Evolutionary conservation across 2,797 vertebrate species (phyloP).

Genomic region (Alauda arvensis): DNA sequence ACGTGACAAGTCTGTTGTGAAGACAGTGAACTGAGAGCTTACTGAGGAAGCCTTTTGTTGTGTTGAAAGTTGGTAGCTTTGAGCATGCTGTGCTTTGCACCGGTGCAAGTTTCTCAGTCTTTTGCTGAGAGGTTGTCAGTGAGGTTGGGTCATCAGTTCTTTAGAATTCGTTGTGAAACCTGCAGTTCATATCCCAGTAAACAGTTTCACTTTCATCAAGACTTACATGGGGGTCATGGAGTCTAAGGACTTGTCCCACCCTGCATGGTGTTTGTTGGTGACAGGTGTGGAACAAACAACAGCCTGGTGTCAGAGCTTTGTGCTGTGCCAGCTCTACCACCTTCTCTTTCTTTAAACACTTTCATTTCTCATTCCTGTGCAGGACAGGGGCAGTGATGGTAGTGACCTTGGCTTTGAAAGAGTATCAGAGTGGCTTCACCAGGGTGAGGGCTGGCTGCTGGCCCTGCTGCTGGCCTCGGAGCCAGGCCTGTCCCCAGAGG

Average conservation of each 20-base stretch:
- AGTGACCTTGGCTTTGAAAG: neutral
- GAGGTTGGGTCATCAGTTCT: neutral
- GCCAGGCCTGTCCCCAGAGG: neutral
- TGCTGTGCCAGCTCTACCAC: neutral
- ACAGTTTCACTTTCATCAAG: neutral
- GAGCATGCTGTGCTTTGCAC: neutral
- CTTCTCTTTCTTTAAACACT: neutral
- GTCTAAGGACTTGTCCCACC: neutral
- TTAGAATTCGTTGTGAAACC: neutral
- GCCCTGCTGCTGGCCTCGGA: fast-evolving
- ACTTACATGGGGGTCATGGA: neutral
- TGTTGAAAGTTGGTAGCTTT: neutral
- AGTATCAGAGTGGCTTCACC: neutral
- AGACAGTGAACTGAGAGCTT: neutral
- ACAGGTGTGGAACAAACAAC: neutral
- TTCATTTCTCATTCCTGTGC: neutral
- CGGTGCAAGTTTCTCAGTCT: neutral
- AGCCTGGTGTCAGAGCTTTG: neutral
- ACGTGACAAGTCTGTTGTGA: neutral
- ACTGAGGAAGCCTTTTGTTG: neutral
- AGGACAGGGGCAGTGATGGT: neutral
- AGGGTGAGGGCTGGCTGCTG: neutral
- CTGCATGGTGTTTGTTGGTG: neutral
- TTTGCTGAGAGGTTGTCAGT: neutral
- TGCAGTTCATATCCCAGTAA: neutral